Base-by-base conservation (phyloP, 2,113 vertebrate species). In the Athene noctua region DNA sequence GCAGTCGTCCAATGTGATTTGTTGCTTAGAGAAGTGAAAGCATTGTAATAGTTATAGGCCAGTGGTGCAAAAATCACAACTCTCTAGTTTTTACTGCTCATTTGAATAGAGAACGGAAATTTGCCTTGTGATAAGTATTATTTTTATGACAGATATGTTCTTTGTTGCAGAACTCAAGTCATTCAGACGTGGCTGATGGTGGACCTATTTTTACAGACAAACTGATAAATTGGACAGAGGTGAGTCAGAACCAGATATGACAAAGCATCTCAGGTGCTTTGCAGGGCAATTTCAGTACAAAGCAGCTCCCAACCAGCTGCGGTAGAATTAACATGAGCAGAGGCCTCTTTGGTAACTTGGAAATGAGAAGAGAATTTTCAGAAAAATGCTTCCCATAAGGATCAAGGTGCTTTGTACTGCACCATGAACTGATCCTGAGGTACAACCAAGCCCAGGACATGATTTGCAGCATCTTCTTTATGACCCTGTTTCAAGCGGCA, bases 131-230 rank as follows among this genome's bases (percentile, higher is more conserved):
- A 13, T 75, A 54, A 62, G 36, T 77, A 78, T 59, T 66, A 46
- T 74, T 68, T 68, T 29, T 79, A 6, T 90, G 57, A 91, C 51
- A 96, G 26, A n/a, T 18, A 54, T 10, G 5, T 32, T 46, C 42
- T 95, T 61, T 75, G 49, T 92, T 96, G 54, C 92, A 98, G 98
- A 98, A 98, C 26, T 91, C 97, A 70, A 97, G 46, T 65, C 21
- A 49, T 54, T 38, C 96, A 13, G 93, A 98, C 9, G 96, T 98
- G 51, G 92, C 90, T 20, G 92, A 94, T 0, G 96, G 92, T 7
- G 81, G 87, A 13, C 14, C 80, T 55, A 91, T 98, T 86, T 98
- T 98, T 78, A 62, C 36, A 1, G 68, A 81, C 0, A 97, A 83
- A 63, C 85, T 98, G 77, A 54, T 5, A 10, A 93, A 46, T 2